Percentiles rank a stretch among this genome's conserved stretches.
These are phyloP conservation scores for Symphodus melops DNA, from an alignment of 2,113 vertebrate species.

Conservation along the genomic window DNA sequence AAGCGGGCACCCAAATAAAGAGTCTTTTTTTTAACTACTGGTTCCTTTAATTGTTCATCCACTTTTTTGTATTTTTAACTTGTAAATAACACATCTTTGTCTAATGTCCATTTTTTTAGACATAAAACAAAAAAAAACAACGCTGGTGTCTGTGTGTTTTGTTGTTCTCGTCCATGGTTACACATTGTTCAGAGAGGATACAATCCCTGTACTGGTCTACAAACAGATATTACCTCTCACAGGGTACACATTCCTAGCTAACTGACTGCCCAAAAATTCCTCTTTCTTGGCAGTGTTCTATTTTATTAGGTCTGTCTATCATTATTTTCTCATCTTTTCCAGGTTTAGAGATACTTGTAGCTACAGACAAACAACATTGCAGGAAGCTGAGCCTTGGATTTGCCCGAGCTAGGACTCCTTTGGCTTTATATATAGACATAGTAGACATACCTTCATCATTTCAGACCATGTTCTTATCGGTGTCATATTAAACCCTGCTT, in stretches of 20 bases:
- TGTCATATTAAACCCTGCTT: constrained; percentile 73
- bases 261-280: constrained; percentile 70
- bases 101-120: constrained; percentile 21
- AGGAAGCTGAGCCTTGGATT: constrained; percentile 62
- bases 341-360: constrained; percentile 45
- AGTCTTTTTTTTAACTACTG: background rate
- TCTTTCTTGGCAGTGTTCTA: constrained; percentile 58
- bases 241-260: constrained; percentile 63
- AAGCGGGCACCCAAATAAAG: constrained; percentile 76
- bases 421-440: constrained; percentile 79
- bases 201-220: constrained; percentile 37
- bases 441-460: constrained; percentile 74
- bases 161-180: constrained; percentile 39
- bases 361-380: constrained; percentile 54
- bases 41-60: constrained; percentile 20
- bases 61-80: constrained; percentile 1
- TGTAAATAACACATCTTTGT: constrained; percentile 19
- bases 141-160: constrained; percentile 16
- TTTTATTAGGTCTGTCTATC: constrained; percentile 74
- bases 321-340: constrained; percentile 70
- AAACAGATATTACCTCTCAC: constrained; percentile 60
- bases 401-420: constrained; percentile 59
- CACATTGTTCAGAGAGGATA: constrained; percentile 44
- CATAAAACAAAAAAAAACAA: constrained; percentile 31
- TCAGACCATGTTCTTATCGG: constrained; percentile 70